Base-by-base conservation (phyloP, 2,797 vertebrate genomes). In the Anableps anableps region DNA sequence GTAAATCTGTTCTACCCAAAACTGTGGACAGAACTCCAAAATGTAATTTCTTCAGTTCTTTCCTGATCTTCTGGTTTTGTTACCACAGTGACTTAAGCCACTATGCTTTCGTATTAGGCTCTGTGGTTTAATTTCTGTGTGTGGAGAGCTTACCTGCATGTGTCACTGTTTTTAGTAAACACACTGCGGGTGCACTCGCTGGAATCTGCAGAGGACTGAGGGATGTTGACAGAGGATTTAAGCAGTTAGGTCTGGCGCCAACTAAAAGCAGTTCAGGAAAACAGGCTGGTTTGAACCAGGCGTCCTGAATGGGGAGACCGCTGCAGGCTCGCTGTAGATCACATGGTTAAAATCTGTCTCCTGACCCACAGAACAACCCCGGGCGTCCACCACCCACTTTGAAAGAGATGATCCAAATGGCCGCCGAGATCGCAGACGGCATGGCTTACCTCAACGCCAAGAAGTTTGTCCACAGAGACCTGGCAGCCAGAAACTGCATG, bases 371-470 rank as follows among this genome's bases (percentile, higher is more conserved):
- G 98, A 98, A 98, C 74, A 99, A 99, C 87, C 97, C 97, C 0
- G 98, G 98, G 0, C 96, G 97, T 0, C 97, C 97, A 0, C 97
- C 98, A 0, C 98, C 98, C 0, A 97, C 97, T 0, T 93, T 99
- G 85, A 96, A 96, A 88, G 97, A 99, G 91, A 99, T 99, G 97
- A 96, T 98, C 82, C 98, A 98, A 94, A 99, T 99, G 97, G 96
- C 98, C 0, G 98, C 96, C 0, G 98, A 99, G 95, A 99, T 99
- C 0, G 98, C 98, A 0, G 98, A 99, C 0, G 98, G 98, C 70
- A 99, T 99, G 97, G 98, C 98, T 1, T 99, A 99, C 83, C 96
- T 99, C 55, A 99, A 99, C 0, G 98, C 97, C 89, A 99, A 99
- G 90, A 99, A 99, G 80, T 99, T 99, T 72, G 98, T 99, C 72